Evolutionary conservation across 1,140 invertebrate species (phyloP).

Genomic region (Portunus trituberculatus): DNA sequence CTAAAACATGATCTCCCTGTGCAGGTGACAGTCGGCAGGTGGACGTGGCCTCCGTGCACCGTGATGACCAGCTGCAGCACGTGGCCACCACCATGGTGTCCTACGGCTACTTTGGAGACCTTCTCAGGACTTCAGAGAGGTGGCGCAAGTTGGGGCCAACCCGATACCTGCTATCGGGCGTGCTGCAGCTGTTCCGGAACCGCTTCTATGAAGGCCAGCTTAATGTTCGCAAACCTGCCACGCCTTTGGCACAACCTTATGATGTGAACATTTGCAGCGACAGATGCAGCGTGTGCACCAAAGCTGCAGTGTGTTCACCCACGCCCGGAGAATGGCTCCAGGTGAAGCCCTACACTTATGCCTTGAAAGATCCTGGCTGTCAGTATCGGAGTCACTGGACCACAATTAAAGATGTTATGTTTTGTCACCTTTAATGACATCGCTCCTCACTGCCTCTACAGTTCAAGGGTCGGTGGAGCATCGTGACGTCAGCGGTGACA

Average conservation of each 20-base stretch:
- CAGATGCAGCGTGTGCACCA: constrained; percentile 76
- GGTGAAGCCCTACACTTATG: background rate
- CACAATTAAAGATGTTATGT: too few relatives aligned
- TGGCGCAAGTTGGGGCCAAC: constrained; percentile 94
- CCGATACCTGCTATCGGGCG: constrained; percentile 85
- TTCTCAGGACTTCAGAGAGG: constrained; percentile 90
- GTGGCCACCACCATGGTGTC: constrained; percentile 91
- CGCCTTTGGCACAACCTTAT: constrained; percentile 64
- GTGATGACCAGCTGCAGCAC: constrained; percentile 84
- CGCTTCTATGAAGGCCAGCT: constrained; percentile 78
- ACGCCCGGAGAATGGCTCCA: constrained; percentile 78
- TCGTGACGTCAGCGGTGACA: constrained; percentile 89
- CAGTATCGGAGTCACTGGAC: background rate
- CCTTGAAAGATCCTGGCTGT: background rate
- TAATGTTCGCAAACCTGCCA: constrained; percentile 63
- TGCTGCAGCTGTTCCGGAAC: constrained; percentile 79
- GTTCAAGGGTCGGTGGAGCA: constrained; percentile 85
- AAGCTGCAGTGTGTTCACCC: constrained; percentile 31
- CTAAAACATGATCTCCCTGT: background rate
- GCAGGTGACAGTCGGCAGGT: constrained; percentile 86
- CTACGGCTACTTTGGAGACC: constrained; percentile 94
- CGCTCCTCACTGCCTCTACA: background rate
- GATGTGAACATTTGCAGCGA: constrained; percentile 75
- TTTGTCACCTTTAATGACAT: too few relatives aligned
- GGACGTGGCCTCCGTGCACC: constrained; percentile 90